These are phyloP conservation scores for Synanthedon tipuliformis DNA, from an alignment of 2,888 invertebrate species.

Conservation along the genomic window DNA sequence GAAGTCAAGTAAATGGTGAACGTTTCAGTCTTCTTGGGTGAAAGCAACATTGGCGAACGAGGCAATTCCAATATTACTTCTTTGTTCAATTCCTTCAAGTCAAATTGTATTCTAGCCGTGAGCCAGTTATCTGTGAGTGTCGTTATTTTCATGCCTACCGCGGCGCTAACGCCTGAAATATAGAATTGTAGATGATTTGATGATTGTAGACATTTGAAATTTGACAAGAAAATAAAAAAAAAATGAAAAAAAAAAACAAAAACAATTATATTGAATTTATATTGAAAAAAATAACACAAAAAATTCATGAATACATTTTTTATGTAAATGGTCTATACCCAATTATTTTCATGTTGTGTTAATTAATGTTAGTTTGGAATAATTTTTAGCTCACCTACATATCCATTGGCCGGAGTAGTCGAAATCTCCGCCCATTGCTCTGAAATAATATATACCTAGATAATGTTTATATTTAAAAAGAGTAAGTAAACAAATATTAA, in stretches of 20 bases:
- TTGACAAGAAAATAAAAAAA: no score
- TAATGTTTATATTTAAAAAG: no score
- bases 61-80: conserved; percentile 46
- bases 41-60: conserved; percentile 40
- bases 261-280: no score
- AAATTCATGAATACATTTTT: no score
- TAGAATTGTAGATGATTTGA: no score
- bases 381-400: conserved; percentile 40
- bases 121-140: conserved; percentile 49
- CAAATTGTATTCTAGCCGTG: conserved; percentile 43
- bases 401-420: conserved; percentile 33
- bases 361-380: no score
- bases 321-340: no score
- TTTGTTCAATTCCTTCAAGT: conserved; percentile 23
- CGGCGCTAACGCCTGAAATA: conserved; percentile 37
- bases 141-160: conserved; percentile 34
- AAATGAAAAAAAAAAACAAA: no score
- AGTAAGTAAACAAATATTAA: no score
- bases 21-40: conserved; percentile 45
- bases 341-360: no score
- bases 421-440: conserved; percentile 50
- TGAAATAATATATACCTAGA: conserved; percentile 29
- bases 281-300: no score
- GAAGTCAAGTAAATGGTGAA: conserved; percentile 42
- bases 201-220: no score